These are phyloP conservation scores for Cnemophilus loriae DNA, from an alignment of 2,113 vertebrate genomes.

Conservation along the genomic window DNA sequence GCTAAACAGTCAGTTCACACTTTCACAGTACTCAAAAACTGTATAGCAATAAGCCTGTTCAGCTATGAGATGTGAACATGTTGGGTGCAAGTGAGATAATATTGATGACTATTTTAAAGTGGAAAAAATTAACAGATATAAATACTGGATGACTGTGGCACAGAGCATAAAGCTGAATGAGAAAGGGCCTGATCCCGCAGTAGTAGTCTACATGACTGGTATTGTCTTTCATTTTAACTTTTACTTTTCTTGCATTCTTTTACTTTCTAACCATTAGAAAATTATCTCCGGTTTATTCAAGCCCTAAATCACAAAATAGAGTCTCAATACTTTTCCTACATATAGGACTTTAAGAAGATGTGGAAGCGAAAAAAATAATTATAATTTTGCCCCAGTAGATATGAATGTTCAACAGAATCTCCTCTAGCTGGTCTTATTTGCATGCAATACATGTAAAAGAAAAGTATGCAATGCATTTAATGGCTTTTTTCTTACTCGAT, in stretches of 20 bases:
- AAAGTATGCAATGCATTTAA: not conserved
- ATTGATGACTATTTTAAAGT: not conserved
- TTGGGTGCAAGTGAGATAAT: not conserved
- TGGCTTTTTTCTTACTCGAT: not conserved
- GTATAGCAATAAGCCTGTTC: not conserved
- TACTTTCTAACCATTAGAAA: not conserved
- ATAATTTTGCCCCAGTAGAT: not conserved
- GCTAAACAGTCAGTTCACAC: not conserved
- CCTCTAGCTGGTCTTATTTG: not conserved
- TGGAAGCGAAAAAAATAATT: not conserved
- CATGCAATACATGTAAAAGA: not conserved
- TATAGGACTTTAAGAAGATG: not conserved
- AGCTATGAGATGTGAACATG: not conserved
- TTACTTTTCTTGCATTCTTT: not conserved
- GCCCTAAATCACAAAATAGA: not conserved
- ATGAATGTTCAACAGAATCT: not conserved
- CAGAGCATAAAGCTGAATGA: not conserved
- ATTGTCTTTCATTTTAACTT: not conserved
- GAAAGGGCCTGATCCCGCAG: not conserved
- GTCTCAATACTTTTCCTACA: not conserved
- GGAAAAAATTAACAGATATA: not conserved
- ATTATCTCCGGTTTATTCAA: not conserved
- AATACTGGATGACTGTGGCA: not conserved
- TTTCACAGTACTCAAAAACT: not conserved
- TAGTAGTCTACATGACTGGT: not conserved